phyloP scores from a whole-genome alignment of 2,797 vertebrate species.

The Malacoraja senta region DNA sequence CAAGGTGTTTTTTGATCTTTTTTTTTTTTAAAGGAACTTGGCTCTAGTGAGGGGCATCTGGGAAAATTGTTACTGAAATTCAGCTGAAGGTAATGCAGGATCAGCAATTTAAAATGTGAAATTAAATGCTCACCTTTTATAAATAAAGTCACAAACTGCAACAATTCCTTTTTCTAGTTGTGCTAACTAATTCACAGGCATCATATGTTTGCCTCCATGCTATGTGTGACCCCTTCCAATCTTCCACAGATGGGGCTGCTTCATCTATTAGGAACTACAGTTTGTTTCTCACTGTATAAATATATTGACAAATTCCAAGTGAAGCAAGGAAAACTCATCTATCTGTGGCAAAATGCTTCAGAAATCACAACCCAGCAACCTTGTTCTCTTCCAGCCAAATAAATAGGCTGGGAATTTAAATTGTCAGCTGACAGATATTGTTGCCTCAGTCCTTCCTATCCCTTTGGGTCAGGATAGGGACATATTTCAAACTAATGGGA shows the following conservation, averaged over 20 bases:
- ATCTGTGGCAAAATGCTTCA: not conserved
- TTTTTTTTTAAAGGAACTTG: too few relatives aligned
- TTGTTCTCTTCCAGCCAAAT: not conserved
- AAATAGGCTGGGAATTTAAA: constrained; percentile 12
- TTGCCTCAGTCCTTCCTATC: not conserved
- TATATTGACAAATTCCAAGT: not conserved
- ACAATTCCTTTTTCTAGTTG: not conserved
- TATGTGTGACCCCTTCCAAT: not conserved
- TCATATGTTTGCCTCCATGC: too few relatives aligned
- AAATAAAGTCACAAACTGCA: not conserved
- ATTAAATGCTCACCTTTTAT: not conserved
- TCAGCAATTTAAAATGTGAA: not conserved
- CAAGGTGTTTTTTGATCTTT: too few relatives aligned
- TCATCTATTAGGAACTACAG: too few relatives aligned
- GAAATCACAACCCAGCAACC: not conserved
- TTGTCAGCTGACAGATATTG: not conserved
- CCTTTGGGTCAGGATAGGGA: not conserved
- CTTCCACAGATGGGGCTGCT: not conserved
- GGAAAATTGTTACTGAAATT: not conserved
- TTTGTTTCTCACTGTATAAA: not conserved
- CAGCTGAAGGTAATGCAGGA: not conserved
- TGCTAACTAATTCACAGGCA: not conserved
- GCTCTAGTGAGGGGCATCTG: not conserved
- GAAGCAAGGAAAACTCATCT: not conserved
- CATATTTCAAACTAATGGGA: constrained; percentile 10